Conservation (phyloP, 2,113 vertebrate species). For the Zonotrichia leucophrys region DNA sequence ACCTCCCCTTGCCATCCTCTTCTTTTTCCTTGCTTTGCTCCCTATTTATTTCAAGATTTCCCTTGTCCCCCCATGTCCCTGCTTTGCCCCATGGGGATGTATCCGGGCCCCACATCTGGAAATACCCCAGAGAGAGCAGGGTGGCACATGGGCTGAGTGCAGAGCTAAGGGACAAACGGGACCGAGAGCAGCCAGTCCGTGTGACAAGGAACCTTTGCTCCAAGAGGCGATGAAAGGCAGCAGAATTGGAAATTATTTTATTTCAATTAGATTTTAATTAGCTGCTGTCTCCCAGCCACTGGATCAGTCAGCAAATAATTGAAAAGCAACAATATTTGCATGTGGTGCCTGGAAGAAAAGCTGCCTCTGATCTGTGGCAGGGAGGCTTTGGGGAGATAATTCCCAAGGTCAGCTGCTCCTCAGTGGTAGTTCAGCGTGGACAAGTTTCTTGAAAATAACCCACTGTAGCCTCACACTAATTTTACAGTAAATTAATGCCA, state of each 20-base stretch:
- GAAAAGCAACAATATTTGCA: conserved; percentile 73
- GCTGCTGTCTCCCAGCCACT: conserved; percentile 58
- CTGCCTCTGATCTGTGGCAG: conserved; percentile 41
- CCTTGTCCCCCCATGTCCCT: not conserved
- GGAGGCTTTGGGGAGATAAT: conserved; percentile 56
- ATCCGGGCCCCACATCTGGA: not conserved
- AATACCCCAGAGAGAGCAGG: not conserved
- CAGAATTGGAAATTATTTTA: conserved; percentile 69
- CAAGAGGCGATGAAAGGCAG: not conserved
- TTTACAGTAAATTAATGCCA: conserved; percentile 66
- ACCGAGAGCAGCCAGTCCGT: not conserved
- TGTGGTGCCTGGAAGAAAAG: conserved; percentile 62
- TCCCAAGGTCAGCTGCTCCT: conserved; percentile 54
- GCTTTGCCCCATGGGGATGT: rapidly evolving
- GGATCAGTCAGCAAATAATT: conserved; percentile 72
- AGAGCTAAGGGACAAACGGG: not conserved
- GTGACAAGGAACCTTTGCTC: conserved; percentile 33
- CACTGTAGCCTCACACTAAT: conserved; percentile 33
- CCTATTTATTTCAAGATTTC: not conserved
- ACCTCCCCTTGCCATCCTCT: not conserved
- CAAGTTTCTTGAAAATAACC: conserved; percentile 29
- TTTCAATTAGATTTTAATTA: conserved; percentile 82
- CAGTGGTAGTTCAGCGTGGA: conserved; percentile 5
- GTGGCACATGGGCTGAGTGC: not conserved
- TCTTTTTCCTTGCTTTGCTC: not conserved